These are phyloP conservation scores for Pampusana beccarii DNA, from an alignment of 2,113 vertebrate species.

Conservation along the genomic window DNA sequence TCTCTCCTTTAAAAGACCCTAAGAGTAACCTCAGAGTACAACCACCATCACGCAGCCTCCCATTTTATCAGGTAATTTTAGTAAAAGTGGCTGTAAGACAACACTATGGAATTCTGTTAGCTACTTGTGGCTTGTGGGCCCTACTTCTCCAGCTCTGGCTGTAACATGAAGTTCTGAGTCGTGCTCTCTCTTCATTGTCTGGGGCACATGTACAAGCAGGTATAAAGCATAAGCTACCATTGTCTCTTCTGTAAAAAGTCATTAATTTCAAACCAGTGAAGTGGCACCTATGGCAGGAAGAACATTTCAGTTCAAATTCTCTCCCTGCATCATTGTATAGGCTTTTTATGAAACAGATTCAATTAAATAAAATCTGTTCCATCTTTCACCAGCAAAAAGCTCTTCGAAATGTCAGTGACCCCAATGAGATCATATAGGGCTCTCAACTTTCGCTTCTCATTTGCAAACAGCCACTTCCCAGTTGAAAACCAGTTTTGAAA, in stretches of 20 bases:
- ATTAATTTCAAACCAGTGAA: background rate
- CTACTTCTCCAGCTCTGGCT: background rate
- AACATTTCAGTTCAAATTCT: background rate
- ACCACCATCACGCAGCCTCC: background rate
- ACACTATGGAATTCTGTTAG: background rate
- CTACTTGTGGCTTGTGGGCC: too few relatives aligned
- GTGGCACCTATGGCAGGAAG: background rate
- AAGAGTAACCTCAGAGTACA: background rate
- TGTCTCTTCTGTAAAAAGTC: background rate
- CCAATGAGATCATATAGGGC: background rate
- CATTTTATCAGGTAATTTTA: background rate
- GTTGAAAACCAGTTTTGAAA: constrained; percentile 28
- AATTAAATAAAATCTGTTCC: background rate
- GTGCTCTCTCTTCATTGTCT: background rate
- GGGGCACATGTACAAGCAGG: background rate
- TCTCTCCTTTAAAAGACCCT: background rate
- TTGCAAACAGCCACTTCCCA: background rate
- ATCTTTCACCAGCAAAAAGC: background rate
- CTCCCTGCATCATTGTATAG: background rate
- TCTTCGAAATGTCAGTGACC: constrained; percentile 24
- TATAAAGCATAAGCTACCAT: background rate
- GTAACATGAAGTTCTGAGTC: background rate
- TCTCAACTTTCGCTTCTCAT: background rate
- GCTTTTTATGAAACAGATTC: background rate
- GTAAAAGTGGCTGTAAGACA: background rate